phyloP scores from a whole-genome alignment of 2,113 vertebrate species.

The Planiliza haematocheilus region DNA sequence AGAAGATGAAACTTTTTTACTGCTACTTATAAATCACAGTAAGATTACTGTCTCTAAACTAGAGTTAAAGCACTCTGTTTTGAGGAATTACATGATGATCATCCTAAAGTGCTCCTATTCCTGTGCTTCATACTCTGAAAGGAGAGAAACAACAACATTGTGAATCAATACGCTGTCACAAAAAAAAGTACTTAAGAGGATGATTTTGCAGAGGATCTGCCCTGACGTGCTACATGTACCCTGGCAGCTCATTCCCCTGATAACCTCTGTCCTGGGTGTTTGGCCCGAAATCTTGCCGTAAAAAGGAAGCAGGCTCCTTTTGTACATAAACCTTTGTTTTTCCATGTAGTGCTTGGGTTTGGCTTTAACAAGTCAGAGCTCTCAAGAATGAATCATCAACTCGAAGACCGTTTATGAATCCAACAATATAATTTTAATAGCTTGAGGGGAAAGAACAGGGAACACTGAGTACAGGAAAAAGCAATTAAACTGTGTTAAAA shows the following conservation, averaged over 20 bases:
- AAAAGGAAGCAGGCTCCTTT: conserved; percentile 38
- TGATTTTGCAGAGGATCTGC: neutral
- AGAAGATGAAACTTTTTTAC: no score
- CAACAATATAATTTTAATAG: conserved; percentile 58
- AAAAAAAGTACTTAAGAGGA: neutral
- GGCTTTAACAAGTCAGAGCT: conserved; percentile 43
- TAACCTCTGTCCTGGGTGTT: conserved; percentile 41
- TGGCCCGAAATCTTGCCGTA: conserved; percentile 27
- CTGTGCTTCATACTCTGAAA: neutral
- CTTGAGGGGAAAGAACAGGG: conserved; percentile 27
- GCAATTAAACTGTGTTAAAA: conserved; percentile 36
- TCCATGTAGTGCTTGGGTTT: conserved; percentile 37
- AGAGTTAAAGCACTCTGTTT: neutral
- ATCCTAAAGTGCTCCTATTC: neutral
- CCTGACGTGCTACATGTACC: conserved; percentile 8
- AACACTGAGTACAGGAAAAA: conserved; percentile 20
- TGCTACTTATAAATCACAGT: no score
- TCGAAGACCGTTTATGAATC: conserved; percentile 45
- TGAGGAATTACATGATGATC: no score
- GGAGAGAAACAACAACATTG: neutral
- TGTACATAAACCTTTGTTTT: conserved; percentile 43
- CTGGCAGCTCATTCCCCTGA: conserved; percentile 26
- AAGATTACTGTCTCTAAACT: neutral
- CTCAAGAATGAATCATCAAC: conserved; percentile 60
- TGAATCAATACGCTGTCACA: conserved; percentile 12